These are phyloP conservation scores for Hippolais icterina DNA, from an alignment of 2,113 vertebrate genomes.

Conservation along the genomic window DNA sequence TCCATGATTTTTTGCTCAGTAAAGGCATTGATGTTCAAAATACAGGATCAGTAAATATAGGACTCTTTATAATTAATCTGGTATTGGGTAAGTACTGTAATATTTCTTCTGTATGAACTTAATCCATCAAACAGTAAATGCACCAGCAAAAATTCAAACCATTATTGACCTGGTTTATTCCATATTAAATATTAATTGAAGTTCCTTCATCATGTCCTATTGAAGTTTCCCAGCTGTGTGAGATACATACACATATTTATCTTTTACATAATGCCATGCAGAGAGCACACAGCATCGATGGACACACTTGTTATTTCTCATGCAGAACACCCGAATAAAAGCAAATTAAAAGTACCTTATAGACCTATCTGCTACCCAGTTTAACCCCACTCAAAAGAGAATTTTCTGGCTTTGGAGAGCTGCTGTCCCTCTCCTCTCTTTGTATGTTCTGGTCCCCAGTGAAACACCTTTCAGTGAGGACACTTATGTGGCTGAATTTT, in stretches of 20 bases:
- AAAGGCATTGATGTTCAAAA: neutral
- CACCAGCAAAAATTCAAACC: neutral
- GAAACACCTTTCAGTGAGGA: neutral
- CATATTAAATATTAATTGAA: conserved; percentile 17
- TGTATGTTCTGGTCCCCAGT: neutral
- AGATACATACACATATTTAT: neutral
- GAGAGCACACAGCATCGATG: neutral
- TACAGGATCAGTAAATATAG: neutral
- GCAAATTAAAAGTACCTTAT: neutral
- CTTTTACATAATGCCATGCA: neutral
- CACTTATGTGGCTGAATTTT: neutral
- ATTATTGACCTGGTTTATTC: conserved; percentile 18
- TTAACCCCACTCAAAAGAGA: neutral
- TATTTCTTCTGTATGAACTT: neutral
- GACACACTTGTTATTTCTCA: neutral
- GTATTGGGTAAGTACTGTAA: neutral
- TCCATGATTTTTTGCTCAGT: neutral
- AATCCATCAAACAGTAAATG: neutral
- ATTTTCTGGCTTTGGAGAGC: neutral
- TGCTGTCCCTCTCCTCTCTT: neutral
- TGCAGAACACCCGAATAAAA: neutral
- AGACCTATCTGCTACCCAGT: neutral
- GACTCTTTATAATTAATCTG: neutral
- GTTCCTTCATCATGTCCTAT: neutral
- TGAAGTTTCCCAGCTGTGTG: neutral